A percentile compares a stretch with the other conserved stretches of the same genome.
Conservation (phyloP, 2,797 vertebrate genomes). For the Spinus olivaceus region DNA sequence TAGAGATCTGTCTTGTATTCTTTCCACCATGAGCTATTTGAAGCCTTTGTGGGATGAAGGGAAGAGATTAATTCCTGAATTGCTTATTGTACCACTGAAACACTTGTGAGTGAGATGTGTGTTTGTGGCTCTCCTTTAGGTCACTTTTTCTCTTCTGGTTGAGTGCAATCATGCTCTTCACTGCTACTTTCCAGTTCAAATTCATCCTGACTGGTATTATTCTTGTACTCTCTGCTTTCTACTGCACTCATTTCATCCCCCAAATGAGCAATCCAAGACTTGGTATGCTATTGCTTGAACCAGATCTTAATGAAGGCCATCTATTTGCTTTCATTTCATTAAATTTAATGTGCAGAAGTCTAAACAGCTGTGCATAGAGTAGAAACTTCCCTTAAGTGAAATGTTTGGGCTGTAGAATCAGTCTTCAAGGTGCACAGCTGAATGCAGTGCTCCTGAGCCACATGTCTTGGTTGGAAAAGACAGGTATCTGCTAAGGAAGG, state of each 20-base stretch:
- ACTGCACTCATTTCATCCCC: neutral
- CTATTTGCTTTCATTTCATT: neutral
- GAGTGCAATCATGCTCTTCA: neutral
- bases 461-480: neutral
- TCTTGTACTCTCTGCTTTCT: neutral
- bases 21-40: neutral
- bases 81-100: neutral
- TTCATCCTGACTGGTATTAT: neutral
- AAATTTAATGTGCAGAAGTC: neutral
- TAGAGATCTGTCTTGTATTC: neutral
- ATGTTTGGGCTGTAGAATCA: neutral
- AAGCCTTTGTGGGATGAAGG: neutral
- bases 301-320: neutral
- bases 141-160: neutral
- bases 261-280: neutral
- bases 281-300: neutral
- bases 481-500: neutral
- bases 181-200: neutral
- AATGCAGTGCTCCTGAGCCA: neutral
- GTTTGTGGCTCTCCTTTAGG: neutral
- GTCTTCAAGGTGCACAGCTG: neutral
- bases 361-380: neutral
- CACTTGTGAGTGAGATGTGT: accelerated
- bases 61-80: neutral
- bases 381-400: neutral